Conservation (phyloP, 2,888 invertebrate genomes). For the Phortica magna region DNA sequence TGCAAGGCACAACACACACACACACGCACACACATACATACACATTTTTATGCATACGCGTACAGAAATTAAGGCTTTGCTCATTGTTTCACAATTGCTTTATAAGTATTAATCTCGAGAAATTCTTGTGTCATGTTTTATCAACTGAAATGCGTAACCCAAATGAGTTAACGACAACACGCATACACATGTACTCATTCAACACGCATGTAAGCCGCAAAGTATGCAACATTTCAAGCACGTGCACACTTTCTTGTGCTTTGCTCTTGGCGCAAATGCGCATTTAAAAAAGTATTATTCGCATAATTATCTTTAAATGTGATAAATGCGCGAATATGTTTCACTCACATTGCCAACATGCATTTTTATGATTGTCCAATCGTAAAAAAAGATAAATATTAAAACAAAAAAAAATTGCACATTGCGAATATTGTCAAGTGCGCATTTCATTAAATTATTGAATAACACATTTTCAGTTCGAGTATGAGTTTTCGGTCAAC, state of each 20-base stretch:
- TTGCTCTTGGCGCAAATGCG: not conserved
- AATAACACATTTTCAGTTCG: not conserved
- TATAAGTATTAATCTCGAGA: slow-evolving; percentile 17
- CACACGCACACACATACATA: not conserved
- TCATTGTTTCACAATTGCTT: slow-evolving; percentile 11
- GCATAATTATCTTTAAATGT: slow-evolving; percentile 24
- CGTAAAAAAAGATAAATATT: not conserved
- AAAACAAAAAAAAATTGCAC: not conserved
- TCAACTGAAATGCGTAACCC: not conserved
- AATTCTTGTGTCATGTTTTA: not conserved
- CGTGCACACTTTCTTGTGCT: not conserved
- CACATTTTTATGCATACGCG: not conserved
- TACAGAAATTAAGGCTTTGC: not conserved
- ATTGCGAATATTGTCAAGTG: not conserved
- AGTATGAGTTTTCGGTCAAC: not conserved
- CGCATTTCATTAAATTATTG: slow-evolving; percentile 15
- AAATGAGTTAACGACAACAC: not conserved
- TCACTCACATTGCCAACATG: too few relatives aligned
- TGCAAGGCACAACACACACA: slow-evolving; percentile 9
- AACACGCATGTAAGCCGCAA: not conserved
- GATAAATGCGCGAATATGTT: too few relatives aligned
- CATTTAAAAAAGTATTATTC: slow-evolving; percentile 18
- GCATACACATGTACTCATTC: too few relatives aligned
- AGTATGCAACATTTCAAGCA: slow-evolving; percentile 19
- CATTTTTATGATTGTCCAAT: too few relatives aligned